Conservation (phyloP, 1,140 invertebrate genomes). For the Cherax quadricarinatus region DNA sequence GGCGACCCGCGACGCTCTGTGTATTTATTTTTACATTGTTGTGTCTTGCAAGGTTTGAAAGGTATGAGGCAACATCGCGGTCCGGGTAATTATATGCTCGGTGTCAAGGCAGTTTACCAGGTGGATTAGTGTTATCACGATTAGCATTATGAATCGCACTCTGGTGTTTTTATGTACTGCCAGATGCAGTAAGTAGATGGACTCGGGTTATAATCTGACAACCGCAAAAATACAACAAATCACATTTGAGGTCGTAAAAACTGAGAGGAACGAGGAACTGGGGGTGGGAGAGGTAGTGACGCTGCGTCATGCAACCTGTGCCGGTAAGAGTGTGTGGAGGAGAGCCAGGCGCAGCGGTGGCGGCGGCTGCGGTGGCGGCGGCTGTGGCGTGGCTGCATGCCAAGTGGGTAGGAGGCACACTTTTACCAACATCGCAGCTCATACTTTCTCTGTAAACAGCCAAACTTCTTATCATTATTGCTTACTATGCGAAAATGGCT, state of each 20-base stretch:
- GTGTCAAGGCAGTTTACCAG: neutral
- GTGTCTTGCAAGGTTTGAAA: neutral
- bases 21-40: too few relatives aligned
- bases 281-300: neutral
- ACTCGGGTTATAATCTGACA: neutral
- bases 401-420: slow-evolving; percentile 8
- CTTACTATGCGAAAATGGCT: too few relatives aligned
- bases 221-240: neutral
- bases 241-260: neutral
- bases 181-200: neutral
- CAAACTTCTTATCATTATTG: too few relatives aligned
- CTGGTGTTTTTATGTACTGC: too few relatives aligned
- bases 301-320: neutral
- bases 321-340: neutral
- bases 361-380: too few relatives aligned
- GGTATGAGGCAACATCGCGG: neutral
- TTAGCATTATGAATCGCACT: too few relatives aligned
- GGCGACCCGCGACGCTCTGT: too few relatives aligned
- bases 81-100: neutral
- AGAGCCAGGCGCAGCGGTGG: neutral
- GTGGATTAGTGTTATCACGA: neutral
- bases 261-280: neutral
- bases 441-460: neutral
- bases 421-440: neutral
- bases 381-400: neutral